Percentiles rank a stretch among this genome's conserved stretches.
Evolutionary conservation across 2,888 invertebrate genomes (phyloP).

Genomic region (Tenthredo mesomela): DNA sequence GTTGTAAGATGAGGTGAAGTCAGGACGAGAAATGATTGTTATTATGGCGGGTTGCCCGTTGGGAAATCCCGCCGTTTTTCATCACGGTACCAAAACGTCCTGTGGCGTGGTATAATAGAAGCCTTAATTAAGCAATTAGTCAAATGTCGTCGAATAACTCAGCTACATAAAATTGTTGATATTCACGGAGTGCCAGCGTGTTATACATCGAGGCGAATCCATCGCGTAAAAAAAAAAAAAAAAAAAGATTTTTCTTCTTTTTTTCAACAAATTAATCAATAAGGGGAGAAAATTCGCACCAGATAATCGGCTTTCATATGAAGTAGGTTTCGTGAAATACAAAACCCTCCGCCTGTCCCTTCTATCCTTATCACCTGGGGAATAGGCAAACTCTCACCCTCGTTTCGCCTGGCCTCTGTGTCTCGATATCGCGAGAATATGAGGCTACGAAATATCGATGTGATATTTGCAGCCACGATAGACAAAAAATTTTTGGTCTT

Average conservation of each 20-base stretch:
- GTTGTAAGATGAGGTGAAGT: background rate
- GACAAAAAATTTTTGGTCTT: background rate
- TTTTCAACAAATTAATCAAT: background rate
- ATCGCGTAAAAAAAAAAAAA: background rate
- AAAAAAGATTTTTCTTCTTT: background rate
- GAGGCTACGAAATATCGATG: conserved; percentile 13
- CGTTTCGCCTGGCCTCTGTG: background rate
- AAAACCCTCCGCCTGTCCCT: background rate
- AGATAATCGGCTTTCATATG: conserved; percentile 13
- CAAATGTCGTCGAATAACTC: background rate
- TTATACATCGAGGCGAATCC: background rate
- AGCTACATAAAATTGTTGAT: background rate
- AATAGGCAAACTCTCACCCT: background rate
- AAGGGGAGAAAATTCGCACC: conserved; percentile 4
- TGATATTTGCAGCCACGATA: background rate
- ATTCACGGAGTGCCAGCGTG: background rate
- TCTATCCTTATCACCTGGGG: background rate
- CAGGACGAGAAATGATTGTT: background rate
- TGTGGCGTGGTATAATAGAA: background rate
- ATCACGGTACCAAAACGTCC: background rate
- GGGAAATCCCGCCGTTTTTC: background rate
- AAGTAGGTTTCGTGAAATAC: background rate
- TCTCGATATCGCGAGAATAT: background rate
- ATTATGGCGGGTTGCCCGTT: background rate
- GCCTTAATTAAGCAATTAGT: conserved; percentile 1